Evolutionary conservation across 2,113 vertebrate genomes (phyloP).

Genomic region (Callipepla californica): DNA sequence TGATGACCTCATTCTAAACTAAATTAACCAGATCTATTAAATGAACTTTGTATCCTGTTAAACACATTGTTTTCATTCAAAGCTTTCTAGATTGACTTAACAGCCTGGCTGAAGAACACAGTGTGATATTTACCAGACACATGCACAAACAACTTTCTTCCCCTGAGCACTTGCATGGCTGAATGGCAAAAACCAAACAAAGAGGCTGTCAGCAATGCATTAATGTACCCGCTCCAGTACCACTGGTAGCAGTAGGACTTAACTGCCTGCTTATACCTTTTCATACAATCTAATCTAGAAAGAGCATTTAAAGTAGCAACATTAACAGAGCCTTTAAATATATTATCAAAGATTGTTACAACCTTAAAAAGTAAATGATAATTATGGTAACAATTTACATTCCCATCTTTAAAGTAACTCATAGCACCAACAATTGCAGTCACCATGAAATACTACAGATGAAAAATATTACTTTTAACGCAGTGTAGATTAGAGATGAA

Average conservation of each 20-base stretch:
- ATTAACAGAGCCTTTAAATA: background rate
- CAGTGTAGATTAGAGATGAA: background rate
- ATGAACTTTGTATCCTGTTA: constrained; percentile 36
- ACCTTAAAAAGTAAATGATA: background rate
- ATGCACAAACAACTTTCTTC: background rate
- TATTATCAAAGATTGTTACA: background rate
- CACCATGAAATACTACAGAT: background rate
- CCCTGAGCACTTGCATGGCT: background rate
- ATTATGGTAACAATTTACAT: background rate
- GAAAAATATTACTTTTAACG: background rate
- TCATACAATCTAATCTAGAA: background rate
- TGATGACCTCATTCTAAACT: background rate
- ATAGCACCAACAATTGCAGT: background rate
- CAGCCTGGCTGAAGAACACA: constrained; percentile 27
- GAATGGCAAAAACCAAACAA: background rate
- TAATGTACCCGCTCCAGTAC: background rate
- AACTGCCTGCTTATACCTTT: background rate
- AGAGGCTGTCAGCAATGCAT: background rate
- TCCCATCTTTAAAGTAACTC: background rate
- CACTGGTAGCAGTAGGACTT: background rate
- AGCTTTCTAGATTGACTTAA: constrained; percentile 23
- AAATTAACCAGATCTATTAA: constrained; percentile 39
- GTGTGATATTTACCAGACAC: constrained; percentile 26
- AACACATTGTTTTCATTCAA: background rate
- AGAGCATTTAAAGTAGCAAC: background rate